phyloP scores from a whole-genome alignment of 2,797 vertebrate species.

The Glyptemys insculpta region DNA sequence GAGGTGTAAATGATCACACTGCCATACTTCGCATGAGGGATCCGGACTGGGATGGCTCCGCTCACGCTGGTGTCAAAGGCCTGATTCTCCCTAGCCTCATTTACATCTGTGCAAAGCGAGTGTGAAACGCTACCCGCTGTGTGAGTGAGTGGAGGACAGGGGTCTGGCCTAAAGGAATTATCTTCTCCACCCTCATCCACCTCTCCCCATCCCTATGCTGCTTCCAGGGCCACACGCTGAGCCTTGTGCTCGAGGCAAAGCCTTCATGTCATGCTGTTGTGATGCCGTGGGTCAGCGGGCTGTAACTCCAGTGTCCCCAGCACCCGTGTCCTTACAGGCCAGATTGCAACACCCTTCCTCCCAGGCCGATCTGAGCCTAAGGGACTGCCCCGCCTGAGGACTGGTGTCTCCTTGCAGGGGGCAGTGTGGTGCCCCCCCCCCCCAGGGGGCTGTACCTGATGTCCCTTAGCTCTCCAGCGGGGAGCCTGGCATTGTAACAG shows the following conservation, averaged over 20 bases:
- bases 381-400: too few species aligned
- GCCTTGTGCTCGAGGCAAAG: not conserved
- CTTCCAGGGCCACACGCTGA: not conserved
- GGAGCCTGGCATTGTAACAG: not conserved
- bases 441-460: not conserved
- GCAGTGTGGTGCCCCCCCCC: too few species aligned
- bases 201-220: not conserved
- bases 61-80: too few species aligned
- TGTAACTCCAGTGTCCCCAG: not conserved
- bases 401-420: too few species aligned
- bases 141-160: not conserved
- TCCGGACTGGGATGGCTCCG: too few species aligned
- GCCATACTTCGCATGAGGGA: not conserved
- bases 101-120: too few species aligned
- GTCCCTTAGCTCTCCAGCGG: not conserved
- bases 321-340: too few species aligned
- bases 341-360: not conserved
- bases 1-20: not conserved
- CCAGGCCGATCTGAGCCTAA: too few species aligned
- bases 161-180: too few species aligned
- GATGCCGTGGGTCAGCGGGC: not conserved
- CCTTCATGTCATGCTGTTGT: not conserved
- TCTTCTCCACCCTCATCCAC: too few species aligned
- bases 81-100: too few species aligned
- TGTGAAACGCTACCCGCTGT: too few species aligned